Evolutionary conservation across 2,797 vertebrate species (phyloP), one percentile per base, ranked within the genome.

Genomic region (Sternarchorhynchus goeldii): DNA sequence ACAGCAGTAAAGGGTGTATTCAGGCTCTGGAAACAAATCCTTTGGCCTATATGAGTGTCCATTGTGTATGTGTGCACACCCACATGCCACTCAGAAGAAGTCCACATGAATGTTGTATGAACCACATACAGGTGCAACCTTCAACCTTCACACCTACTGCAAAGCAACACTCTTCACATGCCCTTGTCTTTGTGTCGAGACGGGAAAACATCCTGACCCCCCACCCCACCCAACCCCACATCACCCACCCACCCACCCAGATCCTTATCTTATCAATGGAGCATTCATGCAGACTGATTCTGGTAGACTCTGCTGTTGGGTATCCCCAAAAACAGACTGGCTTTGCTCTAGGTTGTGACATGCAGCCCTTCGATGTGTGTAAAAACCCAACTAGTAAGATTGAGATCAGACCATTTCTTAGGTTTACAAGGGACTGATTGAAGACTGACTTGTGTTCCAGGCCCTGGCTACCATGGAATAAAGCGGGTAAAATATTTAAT

Each of bases 341-440:
- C 2, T 21, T 4, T 29, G 12, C 21, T 50, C 20, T 50, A 20
- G 14, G 20, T 20, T 4, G 12, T 45, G 45, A 12, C 10, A 41
- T 41, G 34, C 63, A 41, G 8, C 32, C 34, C 12, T 65, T 2
- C 6, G 14, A 6, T 29, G 16, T 8, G n/a, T 12, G 16, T 18
- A 21, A 17, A 66, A 78, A 64, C 55, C 60, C 77, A 36, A 75
- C 32, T 45, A 74, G 34, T 36, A 70, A 76, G 68, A 71, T 85
- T 32, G 16, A 79, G 66, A 39, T 74, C 17, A 70, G 32, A 18
- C 7, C 12, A n/a, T 69, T 75, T 29, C 20, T 63, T 53, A 29
- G 55, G 31, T 63, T 39, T 64, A 62, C 21, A 69, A 36, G 31
- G 64, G 50, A 39, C 39, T 20, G 55, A 66, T 60, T 73, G 74